These are phyloP conservation scores for Tanypteryx hageni DNA, from an alignment of 2,888 invertebrate genomes.

Conservation along the genomic window DNA sequence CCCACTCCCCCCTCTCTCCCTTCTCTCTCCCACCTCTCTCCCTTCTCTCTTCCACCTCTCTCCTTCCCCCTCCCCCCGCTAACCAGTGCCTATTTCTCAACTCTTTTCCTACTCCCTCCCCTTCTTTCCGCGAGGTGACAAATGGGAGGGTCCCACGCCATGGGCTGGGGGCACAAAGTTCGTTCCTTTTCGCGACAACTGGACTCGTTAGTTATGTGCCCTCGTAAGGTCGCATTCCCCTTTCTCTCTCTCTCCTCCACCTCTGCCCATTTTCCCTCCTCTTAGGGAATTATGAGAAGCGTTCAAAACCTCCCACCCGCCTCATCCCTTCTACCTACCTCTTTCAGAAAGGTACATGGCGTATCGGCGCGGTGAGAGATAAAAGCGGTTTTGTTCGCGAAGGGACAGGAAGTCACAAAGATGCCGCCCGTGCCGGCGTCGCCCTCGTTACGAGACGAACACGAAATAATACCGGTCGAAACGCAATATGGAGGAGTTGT, in stretches of 20 bases:
- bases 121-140: slow-evolving; percentile 23
- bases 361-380: slow-evolving; percentile 6
- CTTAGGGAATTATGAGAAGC: not conserved
- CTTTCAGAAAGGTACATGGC: not conserved
- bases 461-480: not conserved
- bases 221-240: not conserved
- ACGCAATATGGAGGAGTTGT: not conserved
- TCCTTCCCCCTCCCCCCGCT: not conserved
- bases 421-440: not conserved
- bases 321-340: not conserved
- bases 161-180: not conserved
- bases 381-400: not conserved
- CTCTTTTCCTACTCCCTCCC: slow-evolving; percentile 27
- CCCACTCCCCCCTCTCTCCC: not conserved
- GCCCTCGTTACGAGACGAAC: slow-evolving; percentile 1
- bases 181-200: not conserved
- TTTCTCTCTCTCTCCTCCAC: not conserved
- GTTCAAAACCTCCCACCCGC: not conserved
- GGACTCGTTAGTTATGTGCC: slow-evolving; percentile 38
- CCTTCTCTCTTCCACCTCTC: not conserved
- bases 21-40: not conserved
- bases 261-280: not conserved
- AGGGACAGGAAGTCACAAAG: slow-evolving; percentile 9
- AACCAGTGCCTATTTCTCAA: not conserved
- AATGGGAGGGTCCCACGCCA: slow-evolving; percentile 56